phyloP scores from a whole-genome alignment of 2,888 invertebrate species.

The Harpalus rufipes region DNA sequence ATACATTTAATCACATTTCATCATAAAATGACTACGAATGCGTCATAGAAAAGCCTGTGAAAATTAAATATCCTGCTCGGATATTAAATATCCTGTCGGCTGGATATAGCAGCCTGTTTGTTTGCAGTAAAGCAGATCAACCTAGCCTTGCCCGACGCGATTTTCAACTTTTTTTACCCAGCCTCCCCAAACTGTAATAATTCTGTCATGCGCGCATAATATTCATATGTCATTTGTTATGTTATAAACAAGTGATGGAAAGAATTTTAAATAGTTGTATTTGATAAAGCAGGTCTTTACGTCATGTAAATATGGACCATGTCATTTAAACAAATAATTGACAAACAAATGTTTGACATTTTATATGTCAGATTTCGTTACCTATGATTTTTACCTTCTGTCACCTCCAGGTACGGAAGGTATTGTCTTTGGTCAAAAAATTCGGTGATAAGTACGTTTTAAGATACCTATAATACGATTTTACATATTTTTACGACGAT shows the following conservation, averaged over 20 bases:
- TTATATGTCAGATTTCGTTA: no score
- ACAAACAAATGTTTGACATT: no score
- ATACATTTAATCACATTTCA: slow-evolving; percentile 66
- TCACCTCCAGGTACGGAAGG: no score
- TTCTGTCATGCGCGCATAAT: slow-evolving; percentile 35
- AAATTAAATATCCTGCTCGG: slow-evolving; percentile 67
- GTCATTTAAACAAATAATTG: no score
- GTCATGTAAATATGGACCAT: no score
- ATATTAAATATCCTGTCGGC: slow-evolving; percentile 65
- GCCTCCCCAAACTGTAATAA: slow-evolving; percentile 28
- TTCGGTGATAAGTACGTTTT: no score
- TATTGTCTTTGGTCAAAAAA: no score
- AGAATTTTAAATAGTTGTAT: slow-evolving; percentile 28
- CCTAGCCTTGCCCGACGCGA: slow-evolving; percentile 26
- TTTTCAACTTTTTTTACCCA: slow-evolving; percentile 16
- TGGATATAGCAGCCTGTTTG: slow-evolving; percentile 49
- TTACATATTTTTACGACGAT: no score
- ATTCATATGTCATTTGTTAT: slow-evolving; percentile 29
- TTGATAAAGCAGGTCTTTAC: no score
- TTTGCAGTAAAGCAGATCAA: slow-evolving; percentile 40
- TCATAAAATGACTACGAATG: slow-evolving; percentile 59
- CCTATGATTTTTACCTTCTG: no score
- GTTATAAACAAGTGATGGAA: slow-evolving; percentile 17
- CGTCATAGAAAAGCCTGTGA: slow-evolving; percentile 65
- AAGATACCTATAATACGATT: no score